These are phyloP conservation scores for Lamproptera curius DNA, from an alignment of 2,888 invertebrate genomes.

Conservation along the genomic window DNA sequence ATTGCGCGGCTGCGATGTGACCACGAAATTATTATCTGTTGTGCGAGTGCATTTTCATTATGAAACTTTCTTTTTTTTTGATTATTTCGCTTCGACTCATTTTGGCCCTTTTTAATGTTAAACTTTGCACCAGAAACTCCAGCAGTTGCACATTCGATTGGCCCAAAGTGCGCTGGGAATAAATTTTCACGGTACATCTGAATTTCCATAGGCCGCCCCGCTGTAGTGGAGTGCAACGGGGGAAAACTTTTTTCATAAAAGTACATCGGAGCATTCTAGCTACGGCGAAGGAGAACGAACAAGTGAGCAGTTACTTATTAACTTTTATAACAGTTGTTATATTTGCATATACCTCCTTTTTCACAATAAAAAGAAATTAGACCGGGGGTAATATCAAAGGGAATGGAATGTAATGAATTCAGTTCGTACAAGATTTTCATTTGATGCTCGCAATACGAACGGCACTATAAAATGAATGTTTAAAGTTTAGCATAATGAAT, in stretches of 20 bases:
- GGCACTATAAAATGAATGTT: conserved; percentile 21
- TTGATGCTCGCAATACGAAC: background rate
- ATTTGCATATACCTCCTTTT: conserved; percentile 40
- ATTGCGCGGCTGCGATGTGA: conserved; percentile 4
- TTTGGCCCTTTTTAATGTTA: background rate
- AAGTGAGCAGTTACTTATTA: conserved; percentile 69
- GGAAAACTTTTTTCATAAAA: conserved; percentile 74
- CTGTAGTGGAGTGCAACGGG: conserved; percentile 55
- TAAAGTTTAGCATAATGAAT: background rate
- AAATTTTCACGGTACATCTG: conserved; percentile 37
- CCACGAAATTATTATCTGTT: background rate
- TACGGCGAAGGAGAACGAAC: conserved; percentile 54
- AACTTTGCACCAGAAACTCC: background rate
- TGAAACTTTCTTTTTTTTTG: no score
- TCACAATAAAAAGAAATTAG: conserved; percentile 24
- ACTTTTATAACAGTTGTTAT: conserved; percentile 60
- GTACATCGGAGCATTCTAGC: conserved; percentile 54
- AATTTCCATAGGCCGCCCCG: conserved; percentile 47
- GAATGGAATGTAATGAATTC: conserved; percentile 5
- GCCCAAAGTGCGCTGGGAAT: conserved; percentile 6
- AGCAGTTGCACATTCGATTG: background rate
- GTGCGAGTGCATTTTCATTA: background rate
- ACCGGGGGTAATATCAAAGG: conserved; percentile 14
- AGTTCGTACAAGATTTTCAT: background rate
- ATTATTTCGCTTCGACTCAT: background rate